Evolutionary conservation across 2,113 vertebrate genomes (phyloP), one percentile per base, ranked within the genome.

Genomic region (Amphiprion ocellaris): DNA sequence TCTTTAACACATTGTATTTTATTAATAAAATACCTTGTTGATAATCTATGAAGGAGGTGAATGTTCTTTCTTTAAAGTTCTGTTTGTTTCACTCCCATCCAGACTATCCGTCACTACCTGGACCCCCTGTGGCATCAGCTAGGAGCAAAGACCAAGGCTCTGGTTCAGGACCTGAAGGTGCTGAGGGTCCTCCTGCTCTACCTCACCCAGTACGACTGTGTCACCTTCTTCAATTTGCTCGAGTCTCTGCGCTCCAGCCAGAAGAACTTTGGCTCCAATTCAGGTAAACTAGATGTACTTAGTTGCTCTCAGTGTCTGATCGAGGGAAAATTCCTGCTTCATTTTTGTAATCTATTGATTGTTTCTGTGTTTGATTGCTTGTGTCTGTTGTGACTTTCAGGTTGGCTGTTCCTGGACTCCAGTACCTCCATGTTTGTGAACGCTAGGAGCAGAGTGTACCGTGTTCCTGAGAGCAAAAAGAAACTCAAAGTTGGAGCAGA

Each of bases 91-190:
- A 0, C 26, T 67, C n/a, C 37, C 5, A 19, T 53, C 46, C 90
- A 99, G 98, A 97, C 95, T 46, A 96, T 99, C 72, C 96, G 96
- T 46, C 96, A 99, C 87, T 99, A 99, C 82, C 92, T 99, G 74
- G 97, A 99, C 92, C 98, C 98, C 44, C 83, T 98, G 73, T 99
- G 98, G 98, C 98, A 99, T 88, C 97, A 99, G 33, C 96, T 99
- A 72, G 98, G 98, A 83, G 90, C 96, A 4, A 99, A 98, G 79
- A 99, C 98, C 16, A 99, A 98, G 83, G 96, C 95, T 23, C 90
- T 99, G 85, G 98, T 99, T 37, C 98, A 99, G 79, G 98, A 99
- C 87, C 89, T 99, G 84, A 99, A 98, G 89, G 93, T 99, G 60
- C 69, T 99, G 4, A 94, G 97, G 66, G 97, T 97, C 19, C 93